These are phyloP conservation scores for Geopemphigus sp. DNA, from an alignment of 1,140 invertebrate genomes.

Conservation along the genomic window DNA sequence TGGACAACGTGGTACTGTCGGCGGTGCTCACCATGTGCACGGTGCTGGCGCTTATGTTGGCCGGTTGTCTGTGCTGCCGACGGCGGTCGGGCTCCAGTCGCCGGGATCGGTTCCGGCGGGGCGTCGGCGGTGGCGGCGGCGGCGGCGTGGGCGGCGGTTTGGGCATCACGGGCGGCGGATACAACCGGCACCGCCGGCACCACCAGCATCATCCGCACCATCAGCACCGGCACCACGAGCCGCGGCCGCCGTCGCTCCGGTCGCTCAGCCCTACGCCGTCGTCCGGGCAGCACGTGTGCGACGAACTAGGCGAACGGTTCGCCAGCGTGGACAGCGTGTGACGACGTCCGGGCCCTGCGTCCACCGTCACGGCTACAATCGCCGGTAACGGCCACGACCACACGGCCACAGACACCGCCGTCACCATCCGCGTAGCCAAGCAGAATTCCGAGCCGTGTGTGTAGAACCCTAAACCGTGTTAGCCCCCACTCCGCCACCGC, in stretches of 20 bases:
- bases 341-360: slow-evolving; percentile 53
- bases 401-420: not conserved
- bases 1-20: slow-evolving; percentile 53
- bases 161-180: slow-evolving; percentile 51
- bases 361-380: not conserved
- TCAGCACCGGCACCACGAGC: slow-evolving; percentile 55
- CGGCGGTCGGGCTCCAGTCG: slow-evolving; percentile 54
- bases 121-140: slow-evolving; percentile 55
- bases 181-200: slow-evolving; percentile 37
- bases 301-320: slow-evolving; percentile 60
- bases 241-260: slow-evolving; percentile 51
- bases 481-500: no score
- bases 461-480: not conserved
- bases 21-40: slow-evolving; percentile 55
- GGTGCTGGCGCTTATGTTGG: slow-evolving; percentile 54
- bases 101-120: slow-evolving; percentile 54
- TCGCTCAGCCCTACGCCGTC: slow-evolving; percentile 46
- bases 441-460: no score
- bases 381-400: not conserved
- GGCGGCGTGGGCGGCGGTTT: slow-evolving; percentile 54
- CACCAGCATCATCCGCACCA: slow-evolving; percentile 53
- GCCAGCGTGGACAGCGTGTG: slow-evolving; percentile 61
- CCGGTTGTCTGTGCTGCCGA: slow-evolving; percentile 57
- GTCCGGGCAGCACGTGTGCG: slow-evolving; percentile 57
- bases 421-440: not conserved